Conservation (phyloP, 2,888 invertebrate genomes). For the Anagyrus pseudococci region DNA sequence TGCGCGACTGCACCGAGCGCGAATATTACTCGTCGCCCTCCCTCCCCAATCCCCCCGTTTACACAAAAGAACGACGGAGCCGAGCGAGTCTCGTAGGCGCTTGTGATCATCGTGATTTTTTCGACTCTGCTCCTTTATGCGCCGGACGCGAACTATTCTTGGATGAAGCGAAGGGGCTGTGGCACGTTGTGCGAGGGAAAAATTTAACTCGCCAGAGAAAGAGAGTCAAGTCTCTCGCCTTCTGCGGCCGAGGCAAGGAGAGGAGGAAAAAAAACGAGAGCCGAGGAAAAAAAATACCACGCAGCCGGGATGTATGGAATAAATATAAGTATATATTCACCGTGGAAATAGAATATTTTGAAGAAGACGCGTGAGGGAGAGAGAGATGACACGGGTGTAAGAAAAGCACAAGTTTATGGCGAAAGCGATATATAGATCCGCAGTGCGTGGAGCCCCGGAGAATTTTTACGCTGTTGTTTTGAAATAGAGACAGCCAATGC, state of each 20-base stretch:
- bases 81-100: too few relatives aligned
- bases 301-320: neutral
- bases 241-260: neutral
- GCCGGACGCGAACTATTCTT: too few relatives aligned
- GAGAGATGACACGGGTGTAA: neutral
- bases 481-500: neutral
- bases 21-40: too few relatives aligned
- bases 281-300: neutral
- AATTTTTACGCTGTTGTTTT: neutral
- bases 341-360: conserved; percentile 26
- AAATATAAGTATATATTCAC: conserved; percentile 19
- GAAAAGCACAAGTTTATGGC: neutral
- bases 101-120: too few relatives aligned
- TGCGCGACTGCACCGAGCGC: too few relatives aligned
- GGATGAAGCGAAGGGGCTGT: neutral
- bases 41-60: too few relatives aligned
- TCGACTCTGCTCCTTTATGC: too few relatives aligned
- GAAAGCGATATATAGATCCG: neutral
- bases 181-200: neutral
- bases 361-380: neutral
- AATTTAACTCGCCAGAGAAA: conserved; percentile 12
- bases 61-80: too few relatives aligned
- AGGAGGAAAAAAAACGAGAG: neutral
- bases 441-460: neutral
- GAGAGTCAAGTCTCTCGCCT: too few relatives aligned